Evolutionary conservation across 2,797 vertebrate genomes (phyloP), one percentile per base, ranked within the genome.

Genomic region (Leptatherina wallacei): DNA sequence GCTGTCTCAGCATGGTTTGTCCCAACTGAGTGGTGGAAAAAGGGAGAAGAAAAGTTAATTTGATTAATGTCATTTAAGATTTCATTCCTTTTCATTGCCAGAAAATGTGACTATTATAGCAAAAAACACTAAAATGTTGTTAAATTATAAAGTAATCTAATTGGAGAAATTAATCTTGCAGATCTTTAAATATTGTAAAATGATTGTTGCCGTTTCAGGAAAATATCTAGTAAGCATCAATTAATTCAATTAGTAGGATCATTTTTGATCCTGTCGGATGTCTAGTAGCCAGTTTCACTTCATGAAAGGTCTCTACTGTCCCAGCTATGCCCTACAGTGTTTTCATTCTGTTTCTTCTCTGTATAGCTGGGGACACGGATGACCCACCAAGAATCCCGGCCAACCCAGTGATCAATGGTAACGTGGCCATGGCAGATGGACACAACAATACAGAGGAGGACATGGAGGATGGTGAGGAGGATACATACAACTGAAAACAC

Each of bases 371-470:
- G 88, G 98, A 99, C 91, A 95, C 98, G 70, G 98, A 99, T 72
- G 98, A 99, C 87, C 98, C 98, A 84, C 98, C 97, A 91, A 98
- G 97, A 97, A 98, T 98, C 84, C 96, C 98, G 8, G 96, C 96
- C 69, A 99, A 98, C 89, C 97, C 98, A 73, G 97, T 99, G 85
- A 99, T 99, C 93, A 99, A 99, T 83, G 98, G 98, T 76, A 99
- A 99, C 77, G 94, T 99, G 90, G 96, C 98, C 24, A 97, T 99
- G 96, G 96, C 95, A 68, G 98, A 99, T 0, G 97, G 97, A 75
- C 98, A 99, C 89, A 98, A 97, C 91, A 99, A 97, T 92, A 95
- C 97, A 68, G 98, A 99, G 85, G 98, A 99, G 85, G 98, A 99
- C 77, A 99, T 99, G 98, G 98, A 99, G 88, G 98, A 99, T 59